phyloP scores from a whole-genome alignment of 2,888 invertebrate species.

The Sylvicola cinctus region DNA sequence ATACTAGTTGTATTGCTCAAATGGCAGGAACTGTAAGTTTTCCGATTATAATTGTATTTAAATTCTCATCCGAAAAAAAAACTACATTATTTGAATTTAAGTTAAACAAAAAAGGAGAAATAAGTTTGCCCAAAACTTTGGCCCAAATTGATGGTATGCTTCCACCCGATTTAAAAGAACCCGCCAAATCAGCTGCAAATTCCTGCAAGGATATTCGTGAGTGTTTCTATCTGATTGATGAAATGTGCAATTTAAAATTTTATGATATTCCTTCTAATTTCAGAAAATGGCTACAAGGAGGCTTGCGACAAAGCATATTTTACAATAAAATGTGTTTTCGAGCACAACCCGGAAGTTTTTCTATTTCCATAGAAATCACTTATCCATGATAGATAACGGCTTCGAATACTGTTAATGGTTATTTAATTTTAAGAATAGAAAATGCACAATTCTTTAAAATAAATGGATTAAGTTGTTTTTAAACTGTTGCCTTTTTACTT shows the following conservation, averaged over 20 bases:
- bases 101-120: conserved; percentile 19
- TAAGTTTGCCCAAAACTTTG: conserved; percentile 15
- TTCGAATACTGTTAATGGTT: too few species aligned
- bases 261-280: conserved; percentile 2
- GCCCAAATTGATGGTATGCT: conserved; percentile 19
- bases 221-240: conserved; percentile 7
- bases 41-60: neutral
- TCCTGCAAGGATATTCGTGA: conserved; percentile 19
- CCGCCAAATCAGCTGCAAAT: conserved; percentile 12
- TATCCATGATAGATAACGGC: too few species aligned
- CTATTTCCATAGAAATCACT: conserved; percentile 20
- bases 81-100: conserved; percentile 5
- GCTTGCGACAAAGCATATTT: conserved; percentile 17
- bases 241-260: neutral
- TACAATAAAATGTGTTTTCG: conserved; percentile 17
- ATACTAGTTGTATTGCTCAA: conserved; percentile 18
- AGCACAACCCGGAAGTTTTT: conserved; percentile 15
- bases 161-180: conserved; percentile 15
- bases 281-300: conserved; percentile 19
- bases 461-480: too few species aligned
- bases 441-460: too few species aligned
- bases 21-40: conserved; percentile 17
- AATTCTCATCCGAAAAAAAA: neutral
- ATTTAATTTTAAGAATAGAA: too few species aligned
- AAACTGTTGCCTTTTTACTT: too few species aligned